Evolutionary conservation across 2,113 vertebrate genomes (phyloP).

Genomic region (Periophthalmus modestus): DNA sequence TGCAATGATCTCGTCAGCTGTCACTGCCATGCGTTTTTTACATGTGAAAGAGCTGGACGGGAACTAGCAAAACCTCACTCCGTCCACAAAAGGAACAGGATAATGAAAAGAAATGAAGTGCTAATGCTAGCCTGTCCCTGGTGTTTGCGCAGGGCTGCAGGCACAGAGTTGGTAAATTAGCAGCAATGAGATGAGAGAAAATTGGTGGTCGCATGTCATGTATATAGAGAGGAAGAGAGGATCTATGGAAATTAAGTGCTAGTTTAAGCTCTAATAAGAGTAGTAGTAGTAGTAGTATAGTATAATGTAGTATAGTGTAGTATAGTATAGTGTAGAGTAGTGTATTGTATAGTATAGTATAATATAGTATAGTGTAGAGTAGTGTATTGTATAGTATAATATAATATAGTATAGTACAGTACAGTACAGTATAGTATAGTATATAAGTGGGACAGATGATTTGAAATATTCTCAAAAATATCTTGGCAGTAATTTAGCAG

Average conservation of each 20-base stretch:
- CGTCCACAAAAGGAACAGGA: constrained; percentile 27
- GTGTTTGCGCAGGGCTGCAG: constrained; percentile 47
- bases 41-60: constrained; percentile 86
- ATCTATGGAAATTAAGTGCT: neutral
- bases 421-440: neutral
- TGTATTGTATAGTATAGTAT: no score
- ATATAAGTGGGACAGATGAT: no score
- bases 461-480: no score
- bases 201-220: neutral
- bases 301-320: neutral
- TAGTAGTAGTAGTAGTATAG: neutral
- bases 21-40: constrained; percentile 82
- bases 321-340: neutral
- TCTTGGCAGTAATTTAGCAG: no score
- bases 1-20: constrained; percentile 80
- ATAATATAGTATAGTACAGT: neutral
- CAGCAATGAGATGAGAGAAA: neutral
- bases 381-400: neutral
- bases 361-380: no score
- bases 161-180: neutral
- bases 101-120: constrained; percentile 47
- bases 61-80: constrained; percentile 71
- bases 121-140: constrained; percentile 64
- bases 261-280: neutral
- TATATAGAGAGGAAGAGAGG: neutral